A percentile compares a stretch with the other conserved stretches of the same genome.
These are phyloP conservation scores for Bombylius discolor DNA, from an alignment of 2,888 invertebrate species.

Conservation along the genomic window DNA sequence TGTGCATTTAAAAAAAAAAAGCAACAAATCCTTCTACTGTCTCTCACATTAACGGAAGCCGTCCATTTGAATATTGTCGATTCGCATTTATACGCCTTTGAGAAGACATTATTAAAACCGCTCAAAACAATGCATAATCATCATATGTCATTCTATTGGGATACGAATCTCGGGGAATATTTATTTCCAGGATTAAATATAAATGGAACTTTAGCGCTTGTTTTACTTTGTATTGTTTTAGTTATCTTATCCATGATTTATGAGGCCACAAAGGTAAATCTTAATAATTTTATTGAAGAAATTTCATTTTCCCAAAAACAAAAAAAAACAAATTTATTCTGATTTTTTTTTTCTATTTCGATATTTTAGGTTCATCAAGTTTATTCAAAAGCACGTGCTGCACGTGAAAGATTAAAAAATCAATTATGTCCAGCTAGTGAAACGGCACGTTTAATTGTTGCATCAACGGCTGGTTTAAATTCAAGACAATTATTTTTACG, in stretches of 20 bases:
- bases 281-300: no score
- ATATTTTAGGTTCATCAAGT: constrained; percentile 19
- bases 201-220: constrained; percentile 40
- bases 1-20: no score
- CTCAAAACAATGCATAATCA: constrained; percentile 15
- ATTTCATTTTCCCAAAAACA: no score
- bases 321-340: background rate
- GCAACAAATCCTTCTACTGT: no score
- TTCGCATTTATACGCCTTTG: no score
- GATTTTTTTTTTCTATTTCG: background rate
- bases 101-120: no score
- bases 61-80: no score
- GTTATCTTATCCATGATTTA: constrained; percentile 47
- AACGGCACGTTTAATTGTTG: constrained; percentile 12
- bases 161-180: constrained; percentile 47
- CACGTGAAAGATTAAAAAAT: constrained; percentile 17
- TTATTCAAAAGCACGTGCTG: constrained; percentile 16
- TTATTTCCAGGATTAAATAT: constrained; percentile 49
- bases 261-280: constrained; percentile 43
- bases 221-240: constrained; percentile 46
- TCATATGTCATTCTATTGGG: constrained; percentile 55
- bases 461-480: background rate
- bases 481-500: constrained; percentile 5
- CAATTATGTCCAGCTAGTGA: constrained; percentile 18
- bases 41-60: no score